Percentiles rank a stretch among this genome's conserved stretches.
These are phyloP conservation scores for Oasisia sp. DNA, from an alignment of 2,888 invertebrate species.

Conservation along the genomic window DNA sequence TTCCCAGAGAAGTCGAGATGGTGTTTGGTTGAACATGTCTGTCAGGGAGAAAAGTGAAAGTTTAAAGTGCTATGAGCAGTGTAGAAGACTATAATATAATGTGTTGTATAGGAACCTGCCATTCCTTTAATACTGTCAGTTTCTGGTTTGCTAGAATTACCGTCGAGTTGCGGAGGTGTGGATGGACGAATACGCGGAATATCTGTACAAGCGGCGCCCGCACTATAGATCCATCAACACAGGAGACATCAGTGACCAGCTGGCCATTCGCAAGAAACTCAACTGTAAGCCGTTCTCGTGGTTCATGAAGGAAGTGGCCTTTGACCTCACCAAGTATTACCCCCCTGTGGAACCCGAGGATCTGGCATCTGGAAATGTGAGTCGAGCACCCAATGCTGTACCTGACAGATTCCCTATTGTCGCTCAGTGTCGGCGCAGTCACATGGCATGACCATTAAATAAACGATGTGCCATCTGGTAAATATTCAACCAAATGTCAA, in stretches of 20 bases:
- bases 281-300: conserved; percentile 92
- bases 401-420: too few species aligned
- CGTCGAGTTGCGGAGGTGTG: conserved; percentile 94
- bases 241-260: conserved; percentile 81
- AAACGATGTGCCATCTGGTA: too few species aligned
- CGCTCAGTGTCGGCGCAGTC: too few species aligned
- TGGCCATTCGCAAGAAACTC: conserved; percentile 77
- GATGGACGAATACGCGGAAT: conserved; percentile 97
- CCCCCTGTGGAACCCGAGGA: conserved; percentile 88
- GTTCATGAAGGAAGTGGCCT: conserved; percentile 93
- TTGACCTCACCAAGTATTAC: conserved; percentile 86
- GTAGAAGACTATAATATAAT: too few species aligned
- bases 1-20: too few species aligned
- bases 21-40: too few species aligned
- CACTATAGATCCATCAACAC: conserved; percentile 77
- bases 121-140: background rate
- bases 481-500: too few species aligned
- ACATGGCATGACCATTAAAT: too few species aligned
- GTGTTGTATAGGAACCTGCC: too few species aligned
- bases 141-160: conserved; percentile 76
- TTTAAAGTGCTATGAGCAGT: too few species aligned
- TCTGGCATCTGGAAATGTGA: conserved; percentile 82
- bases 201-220: conserved; percentile 82
- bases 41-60: too few species aligned
- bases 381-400: too few species aligned